These are phyloP conservation scores for Oscheius sp. DNA, from an alignment of 2,888 invertebrate species.

Conservation along the genomic window DNA sequence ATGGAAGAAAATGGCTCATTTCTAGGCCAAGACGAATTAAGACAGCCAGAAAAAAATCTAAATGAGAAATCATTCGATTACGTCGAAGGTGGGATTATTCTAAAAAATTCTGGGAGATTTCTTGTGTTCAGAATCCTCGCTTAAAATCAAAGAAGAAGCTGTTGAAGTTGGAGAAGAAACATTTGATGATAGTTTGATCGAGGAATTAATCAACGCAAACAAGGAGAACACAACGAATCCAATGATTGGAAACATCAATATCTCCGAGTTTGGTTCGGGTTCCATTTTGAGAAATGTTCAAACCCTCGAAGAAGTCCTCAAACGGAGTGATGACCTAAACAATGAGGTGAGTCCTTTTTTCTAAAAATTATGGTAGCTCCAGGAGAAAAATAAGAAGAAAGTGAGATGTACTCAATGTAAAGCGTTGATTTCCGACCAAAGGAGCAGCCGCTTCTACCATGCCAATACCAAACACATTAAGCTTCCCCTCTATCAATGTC, in stretches of 20 bases:
- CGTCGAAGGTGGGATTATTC: too few species aligned
- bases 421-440: background rate
- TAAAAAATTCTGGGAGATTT: too few species aligned
- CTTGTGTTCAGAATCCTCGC: too few species aligned
- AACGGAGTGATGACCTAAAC: background rate
- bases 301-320: background rate
- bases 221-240: background rate
- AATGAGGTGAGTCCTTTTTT: background rate
- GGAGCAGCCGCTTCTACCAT: slow-evolving; percentile 14
- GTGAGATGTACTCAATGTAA: background rate
- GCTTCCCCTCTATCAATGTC: slow-evolving; percentile 1
- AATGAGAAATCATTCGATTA: too few species aligned
- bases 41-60: too few species aligned
- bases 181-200: too few species aligned
- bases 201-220: background rate
- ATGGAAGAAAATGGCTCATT: too few species aligned
- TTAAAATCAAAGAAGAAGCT: too few species aligned
- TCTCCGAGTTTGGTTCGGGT: background rate
- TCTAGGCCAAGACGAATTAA: too few species aligned
- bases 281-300: background rate
- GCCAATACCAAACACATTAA: background rate
- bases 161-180: too few species aligned
- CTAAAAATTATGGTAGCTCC: background rate
- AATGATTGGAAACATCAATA: background rate
- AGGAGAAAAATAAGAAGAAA: background rate